Base-by-base conservation (phyloP, 2,797 vertebrate species). In the Nannoperca australis region DNA sequence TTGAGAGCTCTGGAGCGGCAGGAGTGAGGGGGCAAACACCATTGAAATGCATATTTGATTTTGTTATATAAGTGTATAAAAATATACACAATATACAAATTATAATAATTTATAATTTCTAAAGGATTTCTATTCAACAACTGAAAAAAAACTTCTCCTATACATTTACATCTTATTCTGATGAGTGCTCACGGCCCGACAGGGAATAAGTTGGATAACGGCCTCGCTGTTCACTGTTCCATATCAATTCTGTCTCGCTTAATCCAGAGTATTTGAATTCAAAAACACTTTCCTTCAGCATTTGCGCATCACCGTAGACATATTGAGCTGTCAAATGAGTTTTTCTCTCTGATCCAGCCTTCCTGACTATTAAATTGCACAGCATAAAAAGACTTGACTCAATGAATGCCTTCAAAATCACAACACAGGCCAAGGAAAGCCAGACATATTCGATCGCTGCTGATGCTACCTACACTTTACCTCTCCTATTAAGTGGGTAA, bases 271-370 rank as follows among this genome's bases (percentile, higher is more conserved):
- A 80, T 85, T 83, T 88, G 73, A 86, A 74, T 88, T 82, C 67
- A 70, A 65, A 86, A 70, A 81, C 63, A 47, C 73, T 88, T 78
- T 81, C 70, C 45, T 40, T 85, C 70, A 74, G 56, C 51, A 36
- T 90, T 77, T 78, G 40, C 24, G 50, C 70, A 61, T 85, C 50
- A 1, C 75, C 51, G 70, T 73, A 24, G 66, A 82, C 17, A 87
- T 81, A 86, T 71, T 86, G 81, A 92, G 85, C 84, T 82, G 87
- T 88, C 88, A 82, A 81, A 89, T 83, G 79, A 76, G 72, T 58
- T 63, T 84, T 91, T 82, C 73, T 82, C 60, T 84, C 70, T 85
- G 54, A 74, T 87, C 70, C 69, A 70, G 73, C 51, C 78, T 70
- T 71, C 45, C 50, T 75, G 73, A 83, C 80, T 80, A 89, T 85